Evolutionary conservation across 1,140 invertebrate genomes (phyloP).

Genomic region (roundworm (Caenorhabditis elegans)): WBcel235 BX284602.5:10937001-10937500

Average conservation of each 20-base stretch:
- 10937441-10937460: background rate
- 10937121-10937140: background rate
- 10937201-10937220: background rate
- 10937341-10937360: background rate
- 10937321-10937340: background rate
- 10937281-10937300: background rate
- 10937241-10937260: no score
- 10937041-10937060: background rate
- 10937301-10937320: background rate
- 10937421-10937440: background rate
- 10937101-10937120: background rate
- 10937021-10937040: background rate
- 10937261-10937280: no score
- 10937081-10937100: background rate
- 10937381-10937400: slow-evolving; percentile 17
- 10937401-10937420: background rate
- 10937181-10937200: background rate
- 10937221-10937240: no score
- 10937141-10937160: background rate
- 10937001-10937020: background rate
- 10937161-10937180: background rate
- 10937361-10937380: slow-evolving; percentile 9
- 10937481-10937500: slow-evolving; percentile 4
- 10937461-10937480: background rate
- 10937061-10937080: background rate